These are phyloP conservation scores for Steinernema khuongi DNA, from an alignment of 1,140 invertebrate species.

Conservation along the genomic window DNA sequence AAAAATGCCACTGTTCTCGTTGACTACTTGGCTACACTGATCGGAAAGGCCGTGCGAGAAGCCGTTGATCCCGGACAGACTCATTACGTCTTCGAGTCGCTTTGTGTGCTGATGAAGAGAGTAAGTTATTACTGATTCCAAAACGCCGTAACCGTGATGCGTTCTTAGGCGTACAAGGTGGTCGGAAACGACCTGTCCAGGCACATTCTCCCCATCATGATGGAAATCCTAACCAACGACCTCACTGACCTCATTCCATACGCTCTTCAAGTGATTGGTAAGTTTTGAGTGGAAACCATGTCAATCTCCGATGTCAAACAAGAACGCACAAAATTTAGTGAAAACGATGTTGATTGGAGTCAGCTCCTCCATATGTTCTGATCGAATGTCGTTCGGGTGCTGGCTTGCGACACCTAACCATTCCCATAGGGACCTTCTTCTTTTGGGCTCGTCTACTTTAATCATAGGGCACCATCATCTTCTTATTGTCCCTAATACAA, in stretches of 20 bases:
- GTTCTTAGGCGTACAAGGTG: background rate
- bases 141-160: background rate
- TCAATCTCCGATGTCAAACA: too few relatives aligned
- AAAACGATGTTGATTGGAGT: too few relatives aligned
- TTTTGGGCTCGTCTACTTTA: too few relatives aligned
- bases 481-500: too few relatives aligned
- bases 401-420: too few relatives aligned
- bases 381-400: too few relatives aligned
- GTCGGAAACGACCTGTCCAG: background rate
- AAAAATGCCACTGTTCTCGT: background rate
- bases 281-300: too few relatives aligned
- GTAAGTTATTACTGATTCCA: background rate
- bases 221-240: background rate
- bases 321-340: too few relatives aligned
- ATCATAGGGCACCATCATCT: too few relatives aligned
- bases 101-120: background rate
- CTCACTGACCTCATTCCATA: background rate
- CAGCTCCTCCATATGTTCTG: too few relatives aligned
- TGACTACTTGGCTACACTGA: background rate
- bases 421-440: too few relatives aligned
- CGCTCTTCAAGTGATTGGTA: background rate
- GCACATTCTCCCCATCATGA: slow-evolving; percentile 1
- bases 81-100: background rate
- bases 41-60: background rate
- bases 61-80: background rate